A percentile compares a stretch with the other conserved stretches of the same genome.
Conservation (phyloP, 2,113 vertebrate species). For the Camarhynchus parvulus region DNA sequence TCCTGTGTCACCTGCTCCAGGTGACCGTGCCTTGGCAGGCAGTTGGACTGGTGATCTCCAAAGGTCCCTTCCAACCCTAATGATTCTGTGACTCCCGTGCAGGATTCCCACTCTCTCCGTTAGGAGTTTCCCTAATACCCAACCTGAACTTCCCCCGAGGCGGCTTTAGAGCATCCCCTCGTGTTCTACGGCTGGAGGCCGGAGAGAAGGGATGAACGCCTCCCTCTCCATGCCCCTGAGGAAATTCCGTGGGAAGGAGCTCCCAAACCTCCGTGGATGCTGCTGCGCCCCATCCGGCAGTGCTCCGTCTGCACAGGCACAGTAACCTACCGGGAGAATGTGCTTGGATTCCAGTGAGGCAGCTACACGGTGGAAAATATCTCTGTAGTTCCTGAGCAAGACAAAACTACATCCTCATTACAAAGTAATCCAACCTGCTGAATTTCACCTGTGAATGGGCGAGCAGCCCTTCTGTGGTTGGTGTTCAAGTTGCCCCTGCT, state of each 20-base stretch:
- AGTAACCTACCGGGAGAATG: background rate
- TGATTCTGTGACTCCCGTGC: background rate
- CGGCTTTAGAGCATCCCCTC: background rate
- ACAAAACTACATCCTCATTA: accelerated
- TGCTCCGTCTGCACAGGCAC: accelerated
- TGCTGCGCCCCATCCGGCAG: accelerated
- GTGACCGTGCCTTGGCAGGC: no score
- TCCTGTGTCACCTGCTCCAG: background rate
- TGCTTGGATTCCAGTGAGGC: background rate
- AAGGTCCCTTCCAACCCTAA: background rate
- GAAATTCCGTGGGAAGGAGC: background rate
- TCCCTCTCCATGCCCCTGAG: background rate
- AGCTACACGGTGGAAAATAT: background rate
- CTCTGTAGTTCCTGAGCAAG: background rate
- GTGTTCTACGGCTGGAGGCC: accelerated
- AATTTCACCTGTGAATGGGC: accelerated
- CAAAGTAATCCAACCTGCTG: background rate
- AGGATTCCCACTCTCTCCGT: accelerated
- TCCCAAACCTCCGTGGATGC: background rate
- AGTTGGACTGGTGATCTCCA: background rate
- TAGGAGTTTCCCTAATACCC: background rate
- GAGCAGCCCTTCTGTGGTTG: background rate
- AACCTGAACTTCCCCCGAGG: background rate
- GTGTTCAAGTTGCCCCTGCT: background rate
- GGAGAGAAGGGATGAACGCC: background rate